Evolutionary conservation across 2,113 vertebrate species (phyloP), one percentile per base, ranked within the genome.

Genomic region (Nanorana parkeri): DNA sequence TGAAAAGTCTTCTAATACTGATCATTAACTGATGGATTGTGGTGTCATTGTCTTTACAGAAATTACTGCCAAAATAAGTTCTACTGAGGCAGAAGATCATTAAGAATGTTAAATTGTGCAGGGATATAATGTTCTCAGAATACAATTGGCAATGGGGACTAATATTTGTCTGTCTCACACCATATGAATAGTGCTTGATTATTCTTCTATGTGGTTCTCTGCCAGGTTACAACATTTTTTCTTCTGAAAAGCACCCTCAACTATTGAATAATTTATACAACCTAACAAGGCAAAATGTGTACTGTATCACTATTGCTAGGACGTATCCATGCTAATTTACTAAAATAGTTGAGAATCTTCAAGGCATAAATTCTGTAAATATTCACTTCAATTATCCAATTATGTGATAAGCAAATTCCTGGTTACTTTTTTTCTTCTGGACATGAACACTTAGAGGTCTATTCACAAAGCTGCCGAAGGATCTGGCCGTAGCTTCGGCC

Each of bases 1-100:
- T 13, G 19, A 81, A 73, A 64, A 55, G 68, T 66, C 69, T 74
- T 74, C 21, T 68, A 79, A 81, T 52, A 74, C 79, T 74, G 79
- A 81, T 74, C 79, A 81, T 81, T 81, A 81, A 56, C 32, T 81
- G 79, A 81, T 81, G 65, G 60, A 81, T 81, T 81, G 11, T 74
- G 19, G 19, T 74, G 69, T 32, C 61, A 73, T 66, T 66, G 68
- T 73, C 68, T 74, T 66, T 20, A 52, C 69, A 74, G 79, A 81
- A 81, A 65, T 73, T 32, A 61, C 68, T 72, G 78, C 78, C 78
- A 81, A 81, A 72, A 71, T 32, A 73, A 81, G 60, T 81, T 54
- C 69, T 55, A 81, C 79, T 64, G 68, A 73, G 47, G 68, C 60
- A 81, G 79, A 65, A 81, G 58, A 81, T 81, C 79, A 81, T 74